Evolutionary conservation across 1,140 invertebrate genomes (phyloP), one percentile per base, ranked within the genome.

Genomic region (Drosophila orosa): DNA sequence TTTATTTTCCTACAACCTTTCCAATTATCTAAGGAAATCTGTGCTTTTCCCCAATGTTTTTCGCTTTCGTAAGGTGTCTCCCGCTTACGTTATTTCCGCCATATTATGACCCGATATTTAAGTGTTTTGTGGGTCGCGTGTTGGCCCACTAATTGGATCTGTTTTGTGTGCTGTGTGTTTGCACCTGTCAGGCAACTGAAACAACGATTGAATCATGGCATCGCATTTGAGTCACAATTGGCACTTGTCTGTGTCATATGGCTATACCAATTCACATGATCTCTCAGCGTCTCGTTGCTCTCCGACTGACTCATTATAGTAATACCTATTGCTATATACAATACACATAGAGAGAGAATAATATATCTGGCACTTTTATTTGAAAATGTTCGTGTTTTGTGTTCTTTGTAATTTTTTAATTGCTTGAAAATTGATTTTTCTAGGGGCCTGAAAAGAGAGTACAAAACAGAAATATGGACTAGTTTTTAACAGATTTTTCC

Each of bases 371-470:
- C 39, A 55, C 48, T 72, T 74, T 63, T 35, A 74, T 74, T 40
- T 22, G 37, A 52, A 48, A 42, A 39, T 52, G 48, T 58, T 78
- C 39, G 40, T 40, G 44, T 74, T 83, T 77, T 71, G 79, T 86
- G 71, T 86, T 87, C 63, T 65, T 87, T 44, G 84, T 83, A 87
- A 83, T 72, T 72, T 68, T 87, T 86, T 86, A 86, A 86, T 86
- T 79, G 83, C 82, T 75, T 45, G 69, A 75, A 87, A 86, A 86
- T 83, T 86, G 75, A 86, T 83, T 83, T 79, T 87, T 83, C 24
- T 15, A 17, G 44, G 9, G 37, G 37, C n/a, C 15, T 9, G 37
- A 0, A n/a, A 5, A 6, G n/a, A 7, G 3, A n/a, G 7, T n/a
- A 39, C n/a, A 39, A 6, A 39, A 37, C 19, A 13, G 29, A 25